Evolutionary conservation across 2,888 invertebrate genomes (phyloP), one percentile per base, ranked within the genome.

Genomic region (Drosophila austrosaltans): DNA sequence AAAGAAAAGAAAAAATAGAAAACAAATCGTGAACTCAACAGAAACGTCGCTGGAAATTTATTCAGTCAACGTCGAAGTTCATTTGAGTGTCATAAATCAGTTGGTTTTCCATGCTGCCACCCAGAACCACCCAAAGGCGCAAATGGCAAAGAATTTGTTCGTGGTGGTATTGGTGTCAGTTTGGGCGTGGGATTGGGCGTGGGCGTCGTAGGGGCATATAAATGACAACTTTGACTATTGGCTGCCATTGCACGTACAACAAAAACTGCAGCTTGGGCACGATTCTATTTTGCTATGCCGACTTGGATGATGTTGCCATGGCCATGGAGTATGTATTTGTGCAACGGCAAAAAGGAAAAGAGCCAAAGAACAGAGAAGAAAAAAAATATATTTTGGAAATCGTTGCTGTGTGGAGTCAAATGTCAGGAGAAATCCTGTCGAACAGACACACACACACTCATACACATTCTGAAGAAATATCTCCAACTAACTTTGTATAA

Each of bases 61-160:
- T 85, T 76, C 81, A 79, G 76, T 79, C 74, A 76, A 73, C 81
- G 76, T 83, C 85, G 79, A 81, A 81, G 85, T 82, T 83, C 81
- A 85, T 85, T 85, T 85, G 72, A 81, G 81, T 78, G 83, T 72
- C 85, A 85, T 84, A 85, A 84, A 84, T 85, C 85, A 82, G 79
- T 70, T 63, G 54, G 54, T 66, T 66, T 36, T 30, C 53, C 73
- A 66, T 40, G 59, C 66, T 53, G 59, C 57, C 59, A 32, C 53
- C 60, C 63, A 71, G 48, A 58, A 68, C 62, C 66, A 65, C 63
- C 48, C 69, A 60, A 53, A 62, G 59, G 59, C 60, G 57, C 72
- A 71, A 64, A 71, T 64, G 58, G 58, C 67, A 74, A 63, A 32
- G 70, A 39, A 66, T 63, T 69, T 57, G 71, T 57, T 57, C 16